phyloP scores from a whole-genome alignment of 2,888 invertebrate genomes.

The Venustoraphidia nigricollis region DNA sequence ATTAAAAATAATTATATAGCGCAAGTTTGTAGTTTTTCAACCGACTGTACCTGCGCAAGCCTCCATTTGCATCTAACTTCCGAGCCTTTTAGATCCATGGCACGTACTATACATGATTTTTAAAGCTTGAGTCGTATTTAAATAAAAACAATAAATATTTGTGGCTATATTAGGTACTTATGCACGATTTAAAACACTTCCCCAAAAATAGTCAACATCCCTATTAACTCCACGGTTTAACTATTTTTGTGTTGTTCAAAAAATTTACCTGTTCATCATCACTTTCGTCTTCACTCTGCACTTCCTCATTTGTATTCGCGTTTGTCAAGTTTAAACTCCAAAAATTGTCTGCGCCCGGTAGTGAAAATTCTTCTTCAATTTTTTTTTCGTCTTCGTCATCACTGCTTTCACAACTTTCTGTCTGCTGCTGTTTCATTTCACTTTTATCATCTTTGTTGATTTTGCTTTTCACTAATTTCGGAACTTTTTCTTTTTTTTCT shows the following conservation, averaged over 20 bases:
- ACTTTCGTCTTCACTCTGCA: slow-evolving; percentile 20
- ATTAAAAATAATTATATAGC: no score
- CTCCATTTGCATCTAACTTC: no score
- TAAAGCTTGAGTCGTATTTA: no score
- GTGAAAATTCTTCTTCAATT: slow-evolving; percentile 18
- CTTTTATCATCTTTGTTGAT: slow-evolving; percentile 2
- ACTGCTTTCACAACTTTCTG: background rate
- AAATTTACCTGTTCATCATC: slow-evolving; percentile 12
- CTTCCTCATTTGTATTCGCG: slow-evolving; percentile 9
- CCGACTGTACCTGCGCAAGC: no score
- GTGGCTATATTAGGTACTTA: no score
- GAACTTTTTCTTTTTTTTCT: slow-evolving; percentile 7
- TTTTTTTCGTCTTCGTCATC: slow-evolving; percentile 16
- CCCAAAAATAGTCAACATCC: no score
- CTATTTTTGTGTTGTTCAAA: background rate
- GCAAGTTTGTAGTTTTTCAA: no score
- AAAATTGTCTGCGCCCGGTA: slow-evolving; percentile 10
- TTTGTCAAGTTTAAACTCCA: slow-evolving; percentile 6
- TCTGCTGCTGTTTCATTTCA: background rate
- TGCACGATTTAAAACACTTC: no score
- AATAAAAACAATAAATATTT: no score
- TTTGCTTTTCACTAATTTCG: background rate
- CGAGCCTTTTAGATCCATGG: no score
- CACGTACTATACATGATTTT: no score
- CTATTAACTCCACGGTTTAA: no score